Percentiles rank a stretch among this genome's conserved stretches.
Evolutionary conservation across 2,888 invertebrate genomes (phyloP).

Genomic region (Sarcophaga carnaria): DNA sequence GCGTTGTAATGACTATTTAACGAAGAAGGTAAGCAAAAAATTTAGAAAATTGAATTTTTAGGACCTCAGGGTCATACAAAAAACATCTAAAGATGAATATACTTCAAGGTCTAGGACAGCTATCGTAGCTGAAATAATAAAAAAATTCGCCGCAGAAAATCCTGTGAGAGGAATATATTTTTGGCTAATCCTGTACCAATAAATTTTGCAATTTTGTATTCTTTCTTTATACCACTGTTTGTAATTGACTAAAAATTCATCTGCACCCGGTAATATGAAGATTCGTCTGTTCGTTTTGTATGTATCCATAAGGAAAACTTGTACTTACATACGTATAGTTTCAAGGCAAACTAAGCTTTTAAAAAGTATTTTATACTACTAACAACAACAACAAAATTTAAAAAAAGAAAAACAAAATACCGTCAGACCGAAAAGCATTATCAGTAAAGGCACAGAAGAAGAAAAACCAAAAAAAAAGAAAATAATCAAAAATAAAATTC

Average conservation of each 20-base stretch:
- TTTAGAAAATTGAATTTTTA: no score
- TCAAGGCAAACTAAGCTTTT: conserved; percentile 42
- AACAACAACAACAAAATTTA: neutral
- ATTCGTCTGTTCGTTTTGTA: neutral
- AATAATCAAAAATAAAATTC: conserved; percentile 13
- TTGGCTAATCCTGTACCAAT: no score
- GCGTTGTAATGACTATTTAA: no score
- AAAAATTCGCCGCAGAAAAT: no score
- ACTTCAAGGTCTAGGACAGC: no score
- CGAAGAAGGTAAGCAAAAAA: no score
- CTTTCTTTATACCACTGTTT: neutral
- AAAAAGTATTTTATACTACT: conserved; percentile 28
- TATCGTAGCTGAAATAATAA: no score
- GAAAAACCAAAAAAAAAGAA: neutral
- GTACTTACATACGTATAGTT: conserved; percentile 24
- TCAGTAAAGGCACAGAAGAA: conserved; percentile 8
- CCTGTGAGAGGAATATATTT: no score
- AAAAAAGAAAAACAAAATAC: neutral
- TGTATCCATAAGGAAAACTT: conserved; percentile 34
- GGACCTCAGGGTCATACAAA: no score
- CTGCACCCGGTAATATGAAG: neutral
- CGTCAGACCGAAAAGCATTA: conserved; percentile 14
- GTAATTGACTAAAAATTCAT: neutral
- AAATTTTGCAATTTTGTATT: no score
- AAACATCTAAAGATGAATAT: no score